phyloP scores from a whole-genome alignment of 2,113 vertebrate genomes.

The Hoplias malabaricus region DNA sequence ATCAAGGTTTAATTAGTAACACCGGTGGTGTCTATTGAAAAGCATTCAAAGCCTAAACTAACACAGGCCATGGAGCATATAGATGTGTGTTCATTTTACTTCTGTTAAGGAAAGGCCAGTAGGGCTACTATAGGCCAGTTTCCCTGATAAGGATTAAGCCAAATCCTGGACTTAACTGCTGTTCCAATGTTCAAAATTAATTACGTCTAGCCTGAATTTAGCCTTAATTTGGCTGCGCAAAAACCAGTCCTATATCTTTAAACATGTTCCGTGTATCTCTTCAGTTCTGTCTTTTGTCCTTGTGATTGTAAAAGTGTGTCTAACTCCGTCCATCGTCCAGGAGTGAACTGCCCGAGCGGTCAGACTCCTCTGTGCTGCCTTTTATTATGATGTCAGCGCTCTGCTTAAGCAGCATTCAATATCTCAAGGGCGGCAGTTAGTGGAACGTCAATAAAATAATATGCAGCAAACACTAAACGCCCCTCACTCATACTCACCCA shows the following conservation, averaged over 20 bases:
- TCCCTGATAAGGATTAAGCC: no score
- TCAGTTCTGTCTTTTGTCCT: neutral
- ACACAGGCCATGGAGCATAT: no score
- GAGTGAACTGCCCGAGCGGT: slow-evolving; percentile 52
- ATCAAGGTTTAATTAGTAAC: no score
- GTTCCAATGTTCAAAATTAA: no score
- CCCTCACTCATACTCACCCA: slow-evolving; percentile 64
- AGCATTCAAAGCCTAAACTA: no score
- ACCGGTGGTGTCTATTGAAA: no score
- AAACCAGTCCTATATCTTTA: neutral
- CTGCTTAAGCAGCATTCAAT: slow-evolving; percentile 75
- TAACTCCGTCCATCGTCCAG: neutral
- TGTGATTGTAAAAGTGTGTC: neutral
- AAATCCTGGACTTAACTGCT: no score
- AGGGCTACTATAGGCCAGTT: no score
- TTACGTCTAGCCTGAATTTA: no score
- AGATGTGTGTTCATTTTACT: no score
- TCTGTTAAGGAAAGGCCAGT: no score
- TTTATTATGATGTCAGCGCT: slow-evolving; percentile 80
- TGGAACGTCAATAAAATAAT: slow-evolving; percentile 72
- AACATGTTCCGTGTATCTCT: neutral
- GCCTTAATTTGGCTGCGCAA: no score
- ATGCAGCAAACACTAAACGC: slow-evolving; percentile 56
- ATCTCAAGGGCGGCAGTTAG: slow-evolving; percentile 64
- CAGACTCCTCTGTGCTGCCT: slow-evolving; percentile 60